Base-by-base conservation (phyloP, 2,113 vertebrate species). In the Uria lomvia region DNA sequence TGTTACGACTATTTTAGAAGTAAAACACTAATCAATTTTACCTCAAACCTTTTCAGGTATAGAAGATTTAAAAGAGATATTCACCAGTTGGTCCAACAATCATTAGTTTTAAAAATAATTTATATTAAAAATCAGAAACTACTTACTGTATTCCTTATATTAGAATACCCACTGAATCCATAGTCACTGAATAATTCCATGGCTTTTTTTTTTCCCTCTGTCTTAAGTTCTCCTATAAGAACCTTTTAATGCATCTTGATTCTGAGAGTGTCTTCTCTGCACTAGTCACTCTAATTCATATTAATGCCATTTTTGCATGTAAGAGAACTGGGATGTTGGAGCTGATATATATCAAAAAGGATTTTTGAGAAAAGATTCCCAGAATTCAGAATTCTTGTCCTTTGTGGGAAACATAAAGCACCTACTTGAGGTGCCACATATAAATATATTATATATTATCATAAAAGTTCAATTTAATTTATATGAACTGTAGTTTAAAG, bases 361-460 rank as follows among this genome's bases (percentile, higher is more conserved):
- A 9, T 79, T 87, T 92, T 86, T 66, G 55, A 74, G 38, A 80
- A 70, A 91, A 85, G n/a, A 73, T 71, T 79, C 20, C 13, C 19
- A 60, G 62, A 88, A 52, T 84, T 76, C 53, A 65, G 36, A 83
- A 77, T 84, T 87, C 58, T 84, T 77, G 3, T 59, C 27, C n/a
- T 88, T 73, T 74, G 36, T 65, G 62, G 42, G 12, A 90, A 87
- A 68, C 5, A 49, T 36, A 68, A 85, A 86, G 20, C 24, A 85
- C 15, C 14, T 59, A 56, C 23, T 89, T 34, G 5, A 89, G 22
- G 15, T 79, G 27, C 7, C 21, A 55, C 0, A 0, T 77, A 67
- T 20, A 92, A 89, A 83, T 67, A 42, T 16, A 32, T 52, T 55
- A 80, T 63, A 42, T 16, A 32, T 52, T 50, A 32, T 58, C 73